A percentile compares a stretch with the other conserved stretches of the same genome.
These are phyloP conservation scores for Silurus lanzhouensis DNA, from an alignment of 2,797 vertebrate genomes.

Conservation along the genomic window DNA sequence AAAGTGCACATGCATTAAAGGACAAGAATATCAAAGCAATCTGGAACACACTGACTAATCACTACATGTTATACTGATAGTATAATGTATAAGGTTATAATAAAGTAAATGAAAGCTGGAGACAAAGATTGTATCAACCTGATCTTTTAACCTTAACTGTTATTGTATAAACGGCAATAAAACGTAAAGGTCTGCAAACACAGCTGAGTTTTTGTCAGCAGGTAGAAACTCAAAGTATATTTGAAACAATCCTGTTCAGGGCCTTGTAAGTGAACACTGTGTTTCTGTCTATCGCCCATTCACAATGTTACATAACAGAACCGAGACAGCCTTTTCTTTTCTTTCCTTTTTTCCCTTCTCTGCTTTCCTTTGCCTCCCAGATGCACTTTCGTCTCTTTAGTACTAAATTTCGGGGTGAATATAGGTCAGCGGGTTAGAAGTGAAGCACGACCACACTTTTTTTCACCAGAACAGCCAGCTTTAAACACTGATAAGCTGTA, in stretches of 20 bases:
- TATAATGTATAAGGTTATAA: not conserved
- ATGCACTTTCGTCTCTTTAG: slow-evolving; percentile 73
- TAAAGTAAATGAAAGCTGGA: not conserved
- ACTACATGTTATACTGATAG: not conserved
- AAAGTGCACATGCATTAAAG: not conserved
- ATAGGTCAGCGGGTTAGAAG: slow-evolving; percentile 82
- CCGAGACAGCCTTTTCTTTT: slow-evolving; percentile 66
- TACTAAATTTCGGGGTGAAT: slow-evolving; percentile 73
- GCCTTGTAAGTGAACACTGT: slow-evolving; percentile 65
- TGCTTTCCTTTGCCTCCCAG: slow-evolving; percentile 70
- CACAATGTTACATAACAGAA: slow-evolving; percentile 80
- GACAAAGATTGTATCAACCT: not conserved
- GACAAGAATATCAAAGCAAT: not conserved
- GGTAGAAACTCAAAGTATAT: slow-evolving; percentile 26
- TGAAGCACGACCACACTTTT: slow-evolving; percentile 75
- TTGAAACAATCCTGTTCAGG: slow-evolving; percentile 55
- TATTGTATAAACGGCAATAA: not conserved
- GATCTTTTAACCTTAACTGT: not conserved
- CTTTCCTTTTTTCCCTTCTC: not conserved
- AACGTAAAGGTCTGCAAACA: not conserved
- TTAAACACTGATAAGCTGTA: slow-evolving; percentile 53
- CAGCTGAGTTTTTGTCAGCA: not conserved
- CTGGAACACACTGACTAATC: not conserved
- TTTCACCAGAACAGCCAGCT: slow-evolving; percentile 57
- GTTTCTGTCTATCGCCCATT: slow-evolving; percentile 64